A percentile compares a stretch with the other conserved stretches of the same genome.
Evolutionary conservation across 2,888 invertebrate genomes (phyloP).

Genomic region (Calameuta pallipes): DNA sequence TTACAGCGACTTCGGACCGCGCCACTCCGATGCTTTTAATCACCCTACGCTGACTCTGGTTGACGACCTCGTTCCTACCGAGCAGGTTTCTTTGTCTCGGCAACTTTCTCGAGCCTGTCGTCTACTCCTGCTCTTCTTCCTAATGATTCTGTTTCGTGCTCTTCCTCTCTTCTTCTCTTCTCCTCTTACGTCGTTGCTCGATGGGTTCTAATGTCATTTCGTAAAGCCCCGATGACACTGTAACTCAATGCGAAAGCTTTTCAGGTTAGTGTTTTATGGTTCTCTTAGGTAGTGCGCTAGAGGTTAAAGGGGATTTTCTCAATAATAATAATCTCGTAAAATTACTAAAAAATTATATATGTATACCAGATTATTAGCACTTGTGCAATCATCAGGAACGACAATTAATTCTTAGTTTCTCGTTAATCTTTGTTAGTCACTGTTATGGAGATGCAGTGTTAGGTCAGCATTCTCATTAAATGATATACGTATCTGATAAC

Average conservation of each 20-base stretch:
- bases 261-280: background rate
- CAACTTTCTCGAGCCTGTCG: background rate
- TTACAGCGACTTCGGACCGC: background rate
- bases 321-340: background rate
- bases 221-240: background rate
- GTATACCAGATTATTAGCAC: background rate
- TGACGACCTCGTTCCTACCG: conserved; percentile 48
- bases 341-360: too few relatives aligned
- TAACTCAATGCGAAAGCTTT: background rate
- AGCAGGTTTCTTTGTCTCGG: conserved; percentile 47
- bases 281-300: background rate
- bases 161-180: background rate
- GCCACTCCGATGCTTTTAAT: conserved; percentile 32
- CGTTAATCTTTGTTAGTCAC: background rate
- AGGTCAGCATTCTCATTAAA: conserved; percentile 42
- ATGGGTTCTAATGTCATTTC: background rate
- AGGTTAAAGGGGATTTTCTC: background rate
- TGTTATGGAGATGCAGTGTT: conserved; percentile 22
- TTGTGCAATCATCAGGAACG: too few relatives aligned
- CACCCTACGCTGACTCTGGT: conserved; percentile 35
- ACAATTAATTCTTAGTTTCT: too few relatives aligned
- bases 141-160: background rate
- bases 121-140: background rate
- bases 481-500: conserved; percentile 26
- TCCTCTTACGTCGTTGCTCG: background rate